Evolutionary conservation across 2,797 vertebrate species (phyloP).

Genomic region (Vireo griseus): DNA sequence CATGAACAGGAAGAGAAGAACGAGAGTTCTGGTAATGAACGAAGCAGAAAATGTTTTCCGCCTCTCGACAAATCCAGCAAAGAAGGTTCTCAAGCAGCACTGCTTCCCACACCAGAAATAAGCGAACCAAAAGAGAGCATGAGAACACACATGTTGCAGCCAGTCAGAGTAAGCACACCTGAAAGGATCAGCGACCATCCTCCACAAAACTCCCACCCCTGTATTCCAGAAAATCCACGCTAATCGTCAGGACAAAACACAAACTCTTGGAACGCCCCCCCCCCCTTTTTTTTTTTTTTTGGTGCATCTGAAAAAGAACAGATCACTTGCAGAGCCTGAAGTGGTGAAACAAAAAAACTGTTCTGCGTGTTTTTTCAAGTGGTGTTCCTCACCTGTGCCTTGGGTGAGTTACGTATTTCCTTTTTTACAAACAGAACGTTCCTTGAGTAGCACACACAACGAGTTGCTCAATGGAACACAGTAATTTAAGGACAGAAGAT

Average conservation of each 20-base stretch:
- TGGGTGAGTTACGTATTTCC: background rate
- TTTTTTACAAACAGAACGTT: background rate
- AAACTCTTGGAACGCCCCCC: background rate
- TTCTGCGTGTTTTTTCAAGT: background rate
- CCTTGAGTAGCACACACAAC: background rate
- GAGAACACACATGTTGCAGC: background rate
- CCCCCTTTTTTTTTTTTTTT: background rate
- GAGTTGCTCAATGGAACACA: background rate
- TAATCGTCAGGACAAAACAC: background rate
- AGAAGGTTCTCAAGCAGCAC: background rate
- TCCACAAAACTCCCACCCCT: background rate
- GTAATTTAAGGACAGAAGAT: background rate
- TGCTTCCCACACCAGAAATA: background rate
- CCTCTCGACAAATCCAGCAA: background rate
- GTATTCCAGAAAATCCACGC: background rate
- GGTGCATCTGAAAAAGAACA: background rate
- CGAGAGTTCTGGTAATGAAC: background rate
- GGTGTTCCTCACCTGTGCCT: background rate
- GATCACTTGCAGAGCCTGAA: background rate
- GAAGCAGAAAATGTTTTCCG: background rate
- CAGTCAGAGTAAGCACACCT: background rate
- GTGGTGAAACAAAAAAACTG: background rate
- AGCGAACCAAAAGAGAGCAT: background rate
- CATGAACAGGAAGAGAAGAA: conserved; percentile 6
- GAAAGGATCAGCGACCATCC: background rate